Evolutionary conservation across 2,888 invertebrate species (phyloP).

Genomic region (Gymnoscelis rufifasciata): DNA sequence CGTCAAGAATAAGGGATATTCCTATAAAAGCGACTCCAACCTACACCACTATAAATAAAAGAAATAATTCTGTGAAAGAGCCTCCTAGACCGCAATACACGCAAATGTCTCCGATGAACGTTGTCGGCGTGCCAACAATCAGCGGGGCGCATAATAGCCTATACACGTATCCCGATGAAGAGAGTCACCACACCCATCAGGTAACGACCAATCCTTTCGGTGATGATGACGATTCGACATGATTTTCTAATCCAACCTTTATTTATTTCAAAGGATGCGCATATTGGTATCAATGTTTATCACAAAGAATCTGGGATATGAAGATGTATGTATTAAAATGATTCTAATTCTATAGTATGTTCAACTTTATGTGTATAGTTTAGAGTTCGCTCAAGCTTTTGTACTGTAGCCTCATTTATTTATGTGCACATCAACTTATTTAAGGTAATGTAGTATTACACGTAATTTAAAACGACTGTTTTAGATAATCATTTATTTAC

Average conservation of each 20-base stretch:
- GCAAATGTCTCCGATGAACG: conserved; percentile 60
- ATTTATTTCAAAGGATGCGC: conserved; percentile 46
- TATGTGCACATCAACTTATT: conserved; percentile 18
- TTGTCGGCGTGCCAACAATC: conserved; percentile 61
- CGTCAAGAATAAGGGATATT: conserved; percentile 58
- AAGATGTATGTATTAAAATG: conserved; percentile 25
- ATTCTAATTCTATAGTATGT: no score
- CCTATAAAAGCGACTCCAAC: conserved; percentile 56
- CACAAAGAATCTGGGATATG: conserved; percentile 49
- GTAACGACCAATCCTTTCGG: conserved; percentile 69
- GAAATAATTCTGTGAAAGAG: conserved; percentile 51
- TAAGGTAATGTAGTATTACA: conserved; percentile 3
- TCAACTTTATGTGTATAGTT: no score
- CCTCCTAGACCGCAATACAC: conserved; percentile 48
- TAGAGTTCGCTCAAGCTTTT: conserved; percentile 45
- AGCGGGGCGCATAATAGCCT: conserved; percentile 51
- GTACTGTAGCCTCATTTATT: conserved; percentile 17
- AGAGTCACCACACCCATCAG: conserved; percentile 44
- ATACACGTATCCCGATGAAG: conserved; percentile 66
- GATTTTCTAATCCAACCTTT: conserved; percentile 38
- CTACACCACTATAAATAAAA: conserved; percentile 53
- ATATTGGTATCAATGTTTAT: conserved; percentile 44
- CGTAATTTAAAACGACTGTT: conserved; percentile 27
- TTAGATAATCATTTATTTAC: conserved; percentile 67
- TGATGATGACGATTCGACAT: conserved; percentile 58